phyloP scores from a whole-genome alignment of 2,888 invertebrate species.

The Eupeodes luniger region DNA sequence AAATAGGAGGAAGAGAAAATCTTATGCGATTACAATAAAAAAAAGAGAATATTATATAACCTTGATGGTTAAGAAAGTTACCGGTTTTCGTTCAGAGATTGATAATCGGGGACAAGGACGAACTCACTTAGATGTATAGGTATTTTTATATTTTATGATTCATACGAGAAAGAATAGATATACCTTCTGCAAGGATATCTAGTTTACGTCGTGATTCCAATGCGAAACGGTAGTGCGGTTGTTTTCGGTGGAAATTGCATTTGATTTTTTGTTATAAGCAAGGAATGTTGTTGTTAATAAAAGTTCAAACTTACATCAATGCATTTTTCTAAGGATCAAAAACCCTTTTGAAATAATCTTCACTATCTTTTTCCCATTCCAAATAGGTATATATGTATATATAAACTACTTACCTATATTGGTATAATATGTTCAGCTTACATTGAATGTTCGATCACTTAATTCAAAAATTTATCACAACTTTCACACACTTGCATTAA shows the following conservation, averaged over 20 bases:
- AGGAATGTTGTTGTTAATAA: too few relatives aligned
- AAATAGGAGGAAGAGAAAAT: slow-evolving; percentile 11
- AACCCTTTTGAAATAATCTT: background rate
- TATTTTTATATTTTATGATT: slow-evolving; percentile 29
- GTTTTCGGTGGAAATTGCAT: background rate
- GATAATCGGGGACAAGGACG: slow-evolving; percentile 47
- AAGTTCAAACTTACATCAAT: background rate
- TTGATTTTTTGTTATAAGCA: background rate
- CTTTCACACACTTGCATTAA: slow-evolving; percentile 57
- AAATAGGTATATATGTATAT: background rate
- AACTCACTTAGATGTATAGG: slow-evolving; percentile 23
- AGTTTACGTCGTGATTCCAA: slow-evolving; percentile 51
- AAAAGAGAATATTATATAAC: slow-evolving; percentile 43
- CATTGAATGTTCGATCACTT: slow-evolving; percentile 57
- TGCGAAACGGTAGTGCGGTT: slow-evolving; percentile 15
- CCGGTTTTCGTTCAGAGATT: slow-evolving; percentile 40
- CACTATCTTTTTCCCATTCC: background rate
- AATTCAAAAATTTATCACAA: slow-evolving; percentile 68
- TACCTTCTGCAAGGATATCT: slow-evolving; percentile 23
- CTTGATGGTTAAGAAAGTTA: slow-evolving; percentile 60
- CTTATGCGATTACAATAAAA: background rate
- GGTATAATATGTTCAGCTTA: background rate
- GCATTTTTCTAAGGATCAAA: background rate
- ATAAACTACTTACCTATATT: background rate
- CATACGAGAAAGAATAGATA: background rate